Evolutionary conservation across 2,113 vertebrate genomes (phyloP).

Genomic region (Raphicerus campestris): DNA sequence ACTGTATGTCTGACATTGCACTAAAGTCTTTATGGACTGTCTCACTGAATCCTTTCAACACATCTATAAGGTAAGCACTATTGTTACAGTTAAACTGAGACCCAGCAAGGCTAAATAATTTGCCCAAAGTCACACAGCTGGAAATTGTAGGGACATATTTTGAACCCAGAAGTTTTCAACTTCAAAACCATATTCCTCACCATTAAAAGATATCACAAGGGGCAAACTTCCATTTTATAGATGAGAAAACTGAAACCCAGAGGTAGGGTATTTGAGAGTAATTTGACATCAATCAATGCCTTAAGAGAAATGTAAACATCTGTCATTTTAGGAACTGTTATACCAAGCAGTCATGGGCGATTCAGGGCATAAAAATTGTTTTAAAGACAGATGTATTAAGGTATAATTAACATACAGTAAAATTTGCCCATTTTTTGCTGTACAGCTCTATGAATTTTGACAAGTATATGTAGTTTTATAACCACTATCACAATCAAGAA

Average conservation of each 20-base stretch:
- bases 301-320: neutral
- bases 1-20: neutral
- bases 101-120: neutral
- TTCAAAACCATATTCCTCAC: neutral
- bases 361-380: neutral
- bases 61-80: neutral
- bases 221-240: neutral
- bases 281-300: neutral
- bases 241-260: neutral
- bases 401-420: neutral
- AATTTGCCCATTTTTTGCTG: neutral
- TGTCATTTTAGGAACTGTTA: neutral
- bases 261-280: neutral
- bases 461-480: neutral
- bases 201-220: neutral
- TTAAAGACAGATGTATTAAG: neutral
- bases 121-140: neutral
- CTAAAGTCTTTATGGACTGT: neutral
- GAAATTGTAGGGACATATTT: neutral
- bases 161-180: neutral
- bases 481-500: neutral
- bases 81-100: neutral
- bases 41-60: neutral
- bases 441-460: neutral
- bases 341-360: neutral